phyloP scores from a whole-genome alignment of 1,140 invertebrate genomes.

The Aricia agestis region DNA sequence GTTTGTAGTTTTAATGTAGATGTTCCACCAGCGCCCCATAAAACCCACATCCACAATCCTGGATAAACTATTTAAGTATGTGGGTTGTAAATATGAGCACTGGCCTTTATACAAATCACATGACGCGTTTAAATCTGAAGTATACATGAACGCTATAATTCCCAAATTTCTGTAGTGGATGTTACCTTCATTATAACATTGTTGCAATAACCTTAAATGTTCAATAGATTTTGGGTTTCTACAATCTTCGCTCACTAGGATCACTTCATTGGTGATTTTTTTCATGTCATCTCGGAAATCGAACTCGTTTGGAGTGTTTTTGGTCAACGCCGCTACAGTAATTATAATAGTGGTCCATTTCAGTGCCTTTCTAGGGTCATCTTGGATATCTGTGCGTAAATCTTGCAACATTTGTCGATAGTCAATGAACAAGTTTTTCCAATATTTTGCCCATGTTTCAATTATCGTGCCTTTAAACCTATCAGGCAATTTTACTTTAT shows the following conservation, averaged over 20 bases:
- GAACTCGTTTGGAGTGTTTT: conserved; percentile 81
- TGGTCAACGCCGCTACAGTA: conserved; percentile 59
- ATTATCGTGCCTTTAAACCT: conserved; percentile 79
- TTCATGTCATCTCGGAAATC: conserved; percentile 79
- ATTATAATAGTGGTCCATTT: conserved; percentile 67
- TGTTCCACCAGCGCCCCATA: conserved; percentile 84
- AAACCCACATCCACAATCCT: conserved; percentile 88
- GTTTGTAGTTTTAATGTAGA: conserved; percentile 83
- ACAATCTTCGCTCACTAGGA: conserved; percentile 80
- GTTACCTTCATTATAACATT: conserved; percentile 81
- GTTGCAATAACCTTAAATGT: conserved; percentile 80
- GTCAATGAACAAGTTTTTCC: conserved; percentile 78
- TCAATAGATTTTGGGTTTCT: conserved; percentile 81
- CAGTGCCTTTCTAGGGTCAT: conserved; percentile 76
- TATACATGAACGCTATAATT: conserved; percentile 85
- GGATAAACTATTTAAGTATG: conserved; percentile 77
- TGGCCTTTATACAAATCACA: conserved; percentile 83
- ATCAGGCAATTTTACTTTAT: conserved; percentile 63
- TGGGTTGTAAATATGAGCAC: conserved; percentile 83
- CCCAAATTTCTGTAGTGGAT: conserved; percentile 82
- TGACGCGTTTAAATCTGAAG: conserved; percentile 80
- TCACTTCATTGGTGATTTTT: conserved; percentile 78
- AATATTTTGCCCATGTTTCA: conserved; percentile 80
- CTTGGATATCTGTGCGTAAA: conserved; percentile 76
- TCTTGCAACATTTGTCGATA: conserved; percentile 78